Evolutionary conservation across 2,888 invertebrate species (phyloP).

Genomic region (Meloe dianella): DNA sequence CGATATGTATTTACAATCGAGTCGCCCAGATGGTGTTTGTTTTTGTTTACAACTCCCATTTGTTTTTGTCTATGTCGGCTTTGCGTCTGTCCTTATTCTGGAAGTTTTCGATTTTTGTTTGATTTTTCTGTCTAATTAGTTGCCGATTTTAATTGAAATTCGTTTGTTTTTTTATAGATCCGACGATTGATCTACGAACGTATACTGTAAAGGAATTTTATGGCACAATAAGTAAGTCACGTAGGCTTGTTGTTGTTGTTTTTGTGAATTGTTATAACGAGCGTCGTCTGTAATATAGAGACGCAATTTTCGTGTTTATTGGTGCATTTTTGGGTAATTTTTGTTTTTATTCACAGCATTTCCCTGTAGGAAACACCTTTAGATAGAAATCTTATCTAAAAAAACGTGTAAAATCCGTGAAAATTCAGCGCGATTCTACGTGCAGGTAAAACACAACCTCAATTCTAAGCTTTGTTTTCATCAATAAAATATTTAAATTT

Average conservation of each 20-base stretch:
- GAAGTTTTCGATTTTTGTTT: conserved; percentile 13
- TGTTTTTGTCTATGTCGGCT: conserved; percentile 19
- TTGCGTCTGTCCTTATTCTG: conserved; percentile 18
- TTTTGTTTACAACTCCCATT: conserved; percentile 45
- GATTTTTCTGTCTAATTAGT: not conserved
- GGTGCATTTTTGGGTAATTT: too few species aligned
- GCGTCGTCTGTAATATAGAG: not conserved
- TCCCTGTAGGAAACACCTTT: not conserved
- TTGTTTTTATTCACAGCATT: not conserved
- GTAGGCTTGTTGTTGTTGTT: not conserved
- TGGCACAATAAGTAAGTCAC: conserved; percentile 7
- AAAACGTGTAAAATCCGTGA: not conserved
- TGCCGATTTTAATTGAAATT: conserved; percentile 9
- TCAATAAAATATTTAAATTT: too few species aligned
- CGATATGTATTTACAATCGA: conserved; percentile 17
- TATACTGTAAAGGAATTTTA: not conserved
- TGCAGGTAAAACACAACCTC: not conserved
- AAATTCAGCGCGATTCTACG: not conserved
- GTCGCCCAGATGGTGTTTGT: conserved; percentile 48
- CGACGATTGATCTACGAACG: not conserved
- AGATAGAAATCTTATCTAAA: not conserved
- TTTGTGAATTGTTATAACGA: not conserved
- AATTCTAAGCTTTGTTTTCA: not conserved
- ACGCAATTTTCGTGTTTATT: not conserved
- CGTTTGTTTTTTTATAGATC: not conserved